phyloP scores from a whole-genome alignment of 1,140 invertebrate species.

The Solenopsis invicta region DNA sequence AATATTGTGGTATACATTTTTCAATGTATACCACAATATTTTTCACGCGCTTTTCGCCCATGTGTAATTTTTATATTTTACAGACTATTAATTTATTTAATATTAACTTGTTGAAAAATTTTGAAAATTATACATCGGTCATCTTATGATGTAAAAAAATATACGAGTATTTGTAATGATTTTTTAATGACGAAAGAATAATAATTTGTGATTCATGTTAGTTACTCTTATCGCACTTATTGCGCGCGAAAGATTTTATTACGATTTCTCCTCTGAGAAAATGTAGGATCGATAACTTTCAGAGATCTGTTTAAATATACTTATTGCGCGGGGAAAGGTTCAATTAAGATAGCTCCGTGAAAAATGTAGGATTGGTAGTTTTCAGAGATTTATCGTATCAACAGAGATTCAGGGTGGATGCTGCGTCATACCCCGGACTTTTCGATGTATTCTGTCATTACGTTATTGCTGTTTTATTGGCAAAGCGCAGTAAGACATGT shows the following conservation, averaged over 20 bases:
- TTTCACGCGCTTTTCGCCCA: too few species aligned
- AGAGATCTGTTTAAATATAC: background rate
- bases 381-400: background rate
- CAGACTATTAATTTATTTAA: background rate
- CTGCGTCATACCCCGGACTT: background rate
- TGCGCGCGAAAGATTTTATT: too few species aligned
- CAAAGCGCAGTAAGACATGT: background rate
- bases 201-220: too few species aligned
- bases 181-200: too few species aligned
- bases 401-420: background rate
- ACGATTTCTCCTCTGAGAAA: too few species aligned
- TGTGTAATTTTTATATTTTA: background rate
- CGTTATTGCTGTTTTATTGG: background rate
- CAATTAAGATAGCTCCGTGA: background rate
- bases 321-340: background rate
- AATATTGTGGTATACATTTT: background rate
- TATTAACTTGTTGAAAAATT: background rate
- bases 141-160: too few species aligned
- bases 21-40: background rate
- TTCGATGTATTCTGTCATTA: slow-evolving; percentile 2
- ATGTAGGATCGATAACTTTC: too few species aligned
- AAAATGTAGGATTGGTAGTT: background rate
- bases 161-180: too few species aligned
- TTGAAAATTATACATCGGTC: background rate
- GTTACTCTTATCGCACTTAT: too few species aligned